Evolutionary conservation across 2,113 vertebrate species (phyloP), one percentile per base, ranked within the genome.

Genomic region (Chrysochloris asiatica): DNA sequence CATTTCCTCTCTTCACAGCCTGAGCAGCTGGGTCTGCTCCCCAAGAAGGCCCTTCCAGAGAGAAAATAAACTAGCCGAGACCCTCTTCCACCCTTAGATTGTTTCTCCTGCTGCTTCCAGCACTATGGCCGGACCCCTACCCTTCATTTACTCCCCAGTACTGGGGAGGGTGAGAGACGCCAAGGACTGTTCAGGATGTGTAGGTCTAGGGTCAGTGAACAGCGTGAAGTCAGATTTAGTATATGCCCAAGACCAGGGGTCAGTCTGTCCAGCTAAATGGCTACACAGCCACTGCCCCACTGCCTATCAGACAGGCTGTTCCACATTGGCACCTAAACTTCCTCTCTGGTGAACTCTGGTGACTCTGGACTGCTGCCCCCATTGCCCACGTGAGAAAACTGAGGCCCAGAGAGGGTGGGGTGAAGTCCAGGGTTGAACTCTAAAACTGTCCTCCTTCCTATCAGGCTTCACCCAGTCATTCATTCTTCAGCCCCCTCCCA

Each of bases 21-120:
- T 96, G 94, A 96, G 95, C 94, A 93, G 94, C 92, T 0, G 90
- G 93, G 83, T 81, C 92, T 94, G 93, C 90, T 88, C 90, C n/a
- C 59, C 92, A 54, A n/a, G 75, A 92, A 94, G 94, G 95, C 63
- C 80, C 69, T 85, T 94, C 83, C 95, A 93, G 94, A 95, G 93
- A 96, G 93, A 96, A 93, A 97, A 96, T 96, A 97, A 97, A 97
- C 79, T 96, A 95, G 82, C 82, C 0, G 26, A 91, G 92, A 82
- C 19, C 71, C 48, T 94, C 83, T 52, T 86, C 45, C 41, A 22
- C 47, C 45, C 59, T 84, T 71, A 59, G 47, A 78, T 67, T 73
- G 61, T 81, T 63, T 73, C 52, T 71, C 38, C 71, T 75, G 79
- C 59, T 71, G 73, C 50, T 52, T 87, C 82, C 24, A 45, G 79